These are phyloP conservation scores for Caenorhabditis angaria DNA, from an alignment of 2,888 invertebrate genomes.

Conservation along the genomic window DNA sequence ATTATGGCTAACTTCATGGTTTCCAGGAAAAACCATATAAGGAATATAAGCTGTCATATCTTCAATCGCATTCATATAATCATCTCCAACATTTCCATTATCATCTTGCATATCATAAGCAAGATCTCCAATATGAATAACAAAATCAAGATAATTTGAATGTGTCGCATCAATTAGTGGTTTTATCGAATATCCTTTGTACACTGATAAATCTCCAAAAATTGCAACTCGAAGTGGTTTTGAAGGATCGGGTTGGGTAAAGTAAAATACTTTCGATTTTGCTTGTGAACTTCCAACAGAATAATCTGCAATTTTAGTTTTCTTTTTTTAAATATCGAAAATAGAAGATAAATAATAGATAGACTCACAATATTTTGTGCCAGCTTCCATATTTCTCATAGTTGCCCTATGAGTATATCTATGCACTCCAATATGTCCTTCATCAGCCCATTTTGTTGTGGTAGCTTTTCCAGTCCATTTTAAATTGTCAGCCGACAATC, in stretches of 20 bases:
- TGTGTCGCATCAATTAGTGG: slow-evolving; percentile 86
- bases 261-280: slow-evolving; percentile 55
- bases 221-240: slow-evolving; percentile 77
- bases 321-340: not conserved
- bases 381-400: slow-evolving; percentile 33
- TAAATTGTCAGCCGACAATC: slow-evolving; percentile 21
- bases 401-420: slow-evolving; percentile 34
- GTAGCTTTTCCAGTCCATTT: slow-evolving; percentile 34
- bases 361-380: slow-evolving; percentile 42
- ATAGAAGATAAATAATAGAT: no score
- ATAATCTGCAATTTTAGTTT: slow-evolving; percentile 47
- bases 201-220: slow-evolving; percentile 92
- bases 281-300: slow-evolving; percentile 57
- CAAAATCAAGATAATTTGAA: slow-evolving; percentile 75
- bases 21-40: slow-evolving; percentile 83
- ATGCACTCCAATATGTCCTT: slow-evolving; percentile 20
- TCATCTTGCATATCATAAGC: slow-evolving; percentile 88
- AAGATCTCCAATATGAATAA: slow-evolving; percentile 79
- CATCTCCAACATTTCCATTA: slow-evolving; percentile 79
- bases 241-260: slow-evolving; percentile 52
- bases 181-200: slow-evolving; percentile 84
- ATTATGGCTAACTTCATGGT: slow-evolving; percentile 78
- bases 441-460: slow-evolving; percentile 32
- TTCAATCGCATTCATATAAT: slow-evolving; percentile 46
- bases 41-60: slow-evolving; percentile 77